A percentile compares a stretch with the other conserved stretches of the same genome.
Evolutionary conservation across 2,113 vertebrate genomes (phyloP).

Genomic region (Bubalus kerabau): DNA sequence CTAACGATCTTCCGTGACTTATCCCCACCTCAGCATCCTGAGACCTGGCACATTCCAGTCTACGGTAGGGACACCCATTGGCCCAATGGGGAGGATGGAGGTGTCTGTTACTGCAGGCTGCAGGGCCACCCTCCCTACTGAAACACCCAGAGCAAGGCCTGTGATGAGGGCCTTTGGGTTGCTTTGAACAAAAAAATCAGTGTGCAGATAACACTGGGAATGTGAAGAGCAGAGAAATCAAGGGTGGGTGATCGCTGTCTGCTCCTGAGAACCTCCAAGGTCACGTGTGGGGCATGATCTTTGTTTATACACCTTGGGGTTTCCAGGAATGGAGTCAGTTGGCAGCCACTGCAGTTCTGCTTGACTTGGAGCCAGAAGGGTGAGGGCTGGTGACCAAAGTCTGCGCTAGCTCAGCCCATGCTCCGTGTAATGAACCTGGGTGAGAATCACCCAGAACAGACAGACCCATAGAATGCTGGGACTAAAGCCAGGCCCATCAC

Average conservation of each 20-base stretch:
- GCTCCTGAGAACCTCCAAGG: neutral
- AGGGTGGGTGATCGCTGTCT: accelerated
- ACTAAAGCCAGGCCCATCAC: accelerated
- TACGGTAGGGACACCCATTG: neutral
- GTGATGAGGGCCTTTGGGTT: neutral
- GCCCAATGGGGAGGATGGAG: neutral
- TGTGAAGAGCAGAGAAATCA: neutral
- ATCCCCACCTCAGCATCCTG: neutral
- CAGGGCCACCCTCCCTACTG: too few species aligned
- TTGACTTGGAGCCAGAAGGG: neutral
- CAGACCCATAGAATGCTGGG: neutral
- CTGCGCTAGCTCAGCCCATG: neutral
- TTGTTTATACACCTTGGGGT: neutral
- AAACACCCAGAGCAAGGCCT: neutral
- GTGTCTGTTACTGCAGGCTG: neutral
- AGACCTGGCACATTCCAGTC: neutral
- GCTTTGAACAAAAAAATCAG: neutral
- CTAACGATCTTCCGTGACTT: neutral
- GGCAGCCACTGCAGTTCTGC: neutral
- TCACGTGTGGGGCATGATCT: neutral
- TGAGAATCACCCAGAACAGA: neutral
- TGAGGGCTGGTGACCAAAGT: neutral
- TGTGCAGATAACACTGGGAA: neutral
- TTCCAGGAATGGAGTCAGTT: neutral
- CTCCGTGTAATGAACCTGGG: neutral